Evolutionary conservation across 2,888 invertebrate genomes (phyloP).

Genomic region (Romanomermis culicivorax): DNA sequence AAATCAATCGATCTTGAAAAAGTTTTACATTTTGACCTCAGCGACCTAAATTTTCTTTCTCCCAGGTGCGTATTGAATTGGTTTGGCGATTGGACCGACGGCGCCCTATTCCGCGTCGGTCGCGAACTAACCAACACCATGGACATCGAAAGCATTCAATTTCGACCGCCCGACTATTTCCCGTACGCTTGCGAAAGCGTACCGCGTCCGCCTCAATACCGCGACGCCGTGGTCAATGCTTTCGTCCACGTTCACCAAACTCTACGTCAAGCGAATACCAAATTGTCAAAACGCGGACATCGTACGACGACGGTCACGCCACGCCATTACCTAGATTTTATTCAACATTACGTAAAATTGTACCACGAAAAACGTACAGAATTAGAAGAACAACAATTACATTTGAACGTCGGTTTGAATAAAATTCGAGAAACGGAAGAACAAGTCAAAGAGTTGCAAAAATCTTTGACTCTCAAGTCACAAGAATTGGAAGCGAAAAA

Average conservation of each 20-base stretch:
- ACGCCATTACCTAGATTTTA: conserved; percentile 91
- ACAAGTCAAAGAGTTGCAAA: conserved; percentile 98
- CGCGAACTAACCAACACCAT: conserved; percentile 75
- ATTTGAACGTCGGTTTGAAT: conserved; percentile 88
- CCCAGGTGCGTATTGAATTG: conserved; percentile 75
- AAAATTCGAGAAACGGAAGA: conserved; percentile 98
- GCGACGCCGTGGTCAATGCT: conserved; percentile 93
- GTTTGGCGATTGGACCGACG: conserved; percentile 99
- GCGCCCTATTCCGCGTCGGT: conserved; percentile 52
- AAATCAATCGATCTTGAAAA: too few relatives aligned
- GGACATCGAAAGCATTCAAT: conserved; percentile 53
- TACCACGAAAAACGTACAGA: conserved; percentile 94
- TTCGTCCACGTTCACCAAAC: conserved; percentile 96
- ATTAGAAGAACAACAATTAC: conserved; percentile 91
- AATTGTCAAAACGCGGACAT: conserved; percentile 70
- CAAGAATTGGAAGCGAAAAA: conserved; percentile 67
- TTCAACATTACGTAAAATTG: conserved; percentile 85
- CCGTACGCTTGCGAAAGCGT: conserved; percentile 52
- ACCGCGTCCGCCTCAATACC: conserved; percentile 11
- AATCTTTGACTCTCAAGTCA: conserved; percentile 85
- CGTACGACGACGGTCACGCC: conserved; percentile 95
- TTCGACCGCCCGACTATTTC: conserved; percentile 31
- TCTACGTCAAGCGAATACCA: conserved; percentile 72
- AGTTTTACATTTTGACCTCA: too few relatives aligned
- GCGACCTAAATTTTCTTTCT: too few relatives aligned